Evolutionary conservation across 2,113 vertebrate genomes (phyloP).

Genomic region (Cyprinus carpio): DNA sequence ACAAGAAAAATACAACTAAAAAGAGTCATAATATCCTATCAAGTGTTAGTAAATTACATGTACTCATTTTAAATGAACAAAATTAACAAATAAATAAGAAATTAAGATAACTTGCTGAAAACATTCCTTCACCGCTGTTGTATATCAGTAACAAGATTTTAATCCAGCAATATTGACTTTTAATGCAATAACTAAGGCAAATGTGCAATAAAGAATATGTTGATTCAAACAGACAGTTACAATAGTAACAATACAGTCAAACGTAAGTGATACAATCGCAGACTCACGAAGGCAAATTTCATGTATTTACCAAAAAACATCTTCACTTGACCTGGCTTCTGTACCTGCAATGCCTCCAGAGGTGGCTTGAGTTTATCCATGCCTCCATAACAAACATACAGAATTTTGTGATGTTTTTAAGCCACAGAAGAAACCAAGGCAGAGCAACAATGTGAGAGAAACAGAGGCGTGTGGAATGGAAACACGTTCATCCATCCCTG

Average conservation of each 20-base stretch:
- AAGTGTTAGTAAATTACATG: constrained; percentile 6
- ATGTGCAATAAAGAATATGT: constrained; percentile 30
- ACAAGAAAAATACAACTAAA: constrained; percentile 1
- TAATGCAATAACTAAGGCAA: constrained; percentile 33
- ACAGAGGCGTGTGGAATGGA: constrained; percentile 33
- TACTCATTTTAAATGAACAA: neutral
- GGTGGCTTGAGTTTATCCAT: constrained; percentile 43
- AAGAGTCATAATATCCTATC: neutral
- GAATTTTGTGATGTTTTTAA: constrained; percentile 26
- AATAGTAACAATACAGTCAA: neutral
- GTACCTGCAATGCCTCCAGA: constrained; percentile 20
- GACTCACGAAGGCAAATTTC: constrained; percentile 48
- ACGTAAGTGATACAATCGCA: constrained; percentile 36
- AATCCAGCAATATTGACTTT: neutral
- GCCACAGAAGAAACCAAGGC: constrained; percentile 47
- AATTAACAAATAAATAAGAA: neutral
- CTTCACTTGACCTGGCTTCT: constrained; percentile 2
- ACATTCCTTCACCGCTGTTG: neutral
- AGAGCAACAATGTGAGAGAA: constrained; percentile 32
- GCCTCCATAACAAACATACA: constrained; percentile 22
- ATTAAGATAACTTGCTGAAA: neutral
- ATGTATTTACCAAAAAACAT: constrained; percentile 10
- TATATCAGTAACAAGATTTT: neutral
- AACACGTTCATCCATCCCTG: constrained; percentile 68
- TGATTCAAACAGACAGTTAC: neutral